A percentile compares a stretch with the other conserved stretches of the same genome.
These are phyloP conservation scores for Drosophila willistoni DNA, from an alignment of 1,140 invertebrate species.

Conservation along the genomic window DNA sequence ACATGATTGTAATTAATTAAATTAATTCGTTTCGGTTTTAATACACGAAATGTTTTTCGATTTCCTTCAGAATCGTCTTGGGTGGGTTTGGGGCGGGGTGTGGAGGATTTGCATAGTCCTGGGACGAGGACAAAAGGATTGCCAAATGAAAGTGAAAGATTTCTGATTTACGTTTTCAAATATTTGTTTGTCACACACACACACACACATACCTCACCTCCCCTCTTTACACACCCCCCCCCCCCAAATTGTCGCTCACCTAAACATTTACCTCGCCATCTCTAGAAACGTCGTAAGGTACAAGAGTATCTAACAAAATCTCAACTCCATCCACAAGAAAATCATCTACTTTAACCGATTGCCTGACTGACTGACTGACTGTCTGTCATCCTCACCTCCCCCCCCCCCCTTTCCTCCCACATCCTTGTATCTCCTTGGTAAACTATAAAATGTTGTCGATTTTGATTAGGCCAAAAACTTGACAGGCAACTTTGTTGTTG, in stretches of 20 bases:
- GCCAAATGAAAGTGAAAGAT: slow-evolving; percentile 79
- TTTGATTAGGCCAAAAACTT: slow-evolving; percentile 79
- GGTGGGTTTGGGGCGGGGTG: not conserved
- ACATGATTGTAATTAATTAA: slow-evolving; percentile 83
- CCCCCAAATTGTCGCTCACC: too few species aligned
- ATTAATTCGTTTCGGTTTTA: slow-evolving; percentile 83
- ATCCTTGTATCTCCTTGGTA: slow-evolving; percentile 26
- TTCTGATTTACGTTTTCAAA: slow-evolving; percentile 81
- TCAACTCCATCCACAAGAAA: not conserved
- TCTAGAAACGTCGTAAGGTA: not conserved
- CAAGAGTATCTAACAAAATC: slow-evolving; percentile 11
- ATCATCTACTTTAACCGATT: slow-evolving; percentile 12
- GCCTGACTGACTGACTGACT: slow-evolving; percentile 16
- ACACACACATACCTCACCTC: not conserved
- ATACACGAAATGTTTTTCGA: slow-evolving; percentile 83
- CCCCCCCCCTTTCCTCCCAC: not conserved
- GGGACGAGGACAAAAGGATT: slow-evolving; percentile 70
- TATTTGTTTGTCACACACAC: slow-evolving; percentile 79
- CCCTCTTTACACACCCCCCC: not conserved
- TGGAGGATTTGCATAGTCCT: not conserved
- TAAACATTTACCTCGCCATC: too few species aligned
- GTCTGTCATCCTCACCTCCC: not conserved
- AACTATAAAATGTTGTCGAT: slow-evolving; percentile 81
- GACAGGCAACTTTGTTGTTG: slow-evolving; percentile 70
- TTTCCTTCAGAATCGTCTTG: slow-evolving; percentile 49